These are phyloP conservation scores for Dermatemys mawii DNA, from an alignment of 2,113 vertebrate genomes.

Conservation along the genomic window DNA sequence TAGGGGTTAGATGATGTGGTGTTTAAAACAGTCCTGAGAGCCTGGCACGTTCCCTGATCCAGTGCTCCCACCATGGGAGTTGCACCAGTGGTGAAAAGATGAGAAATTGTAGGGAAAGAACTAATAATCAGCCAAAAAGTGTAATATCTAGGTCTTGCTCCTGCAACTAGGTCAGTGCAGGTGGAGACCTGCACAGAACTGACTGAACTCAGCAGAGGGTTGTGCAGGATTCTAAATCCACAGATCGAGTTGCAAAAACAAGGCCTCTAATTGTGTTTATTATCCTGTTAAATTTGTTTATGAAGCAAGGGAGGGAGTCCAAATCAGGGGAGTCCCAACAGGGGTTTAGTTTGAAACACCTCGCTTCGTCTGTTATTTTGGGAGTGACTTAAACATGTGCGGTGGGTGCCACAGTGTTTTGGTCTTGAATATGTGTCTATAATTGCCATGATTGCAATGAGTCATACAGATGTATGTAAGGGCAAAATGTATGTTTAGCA, in stretches of 20 bases:
- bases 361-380: neutral
- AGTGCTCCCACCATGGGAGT: fast-evolving
- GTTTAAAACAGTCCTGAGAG: neutral
- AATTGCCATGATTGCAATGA: neutral
- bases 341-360: neutral
- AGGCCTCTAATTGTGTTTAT: neutral
- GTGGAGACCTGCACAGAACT: neutral
- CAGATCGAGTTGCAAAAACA: neutral
- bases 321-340: neutral
- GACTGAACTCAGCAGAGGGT: neutral
- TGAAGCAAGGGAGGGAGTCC: neutral
- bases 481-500: neutral
- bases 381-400: neutral
- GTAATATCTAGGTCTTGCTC: neutral
- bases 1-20: neutral
- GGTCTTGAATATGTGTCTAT: neutral
- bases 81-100: neutral
- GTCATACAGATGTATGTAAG: neutral
- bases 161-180: neutral
- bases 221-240: neutral
- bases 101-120: neutral
- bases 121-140: neutral
- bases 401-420: neutral
- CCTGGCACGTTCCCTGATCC: neutral
- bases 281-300: neutral